phyloP scores from a whole-genome alignment of 2,888 invertebrate genomes.

The Pseudococcus viburni region DNA sequence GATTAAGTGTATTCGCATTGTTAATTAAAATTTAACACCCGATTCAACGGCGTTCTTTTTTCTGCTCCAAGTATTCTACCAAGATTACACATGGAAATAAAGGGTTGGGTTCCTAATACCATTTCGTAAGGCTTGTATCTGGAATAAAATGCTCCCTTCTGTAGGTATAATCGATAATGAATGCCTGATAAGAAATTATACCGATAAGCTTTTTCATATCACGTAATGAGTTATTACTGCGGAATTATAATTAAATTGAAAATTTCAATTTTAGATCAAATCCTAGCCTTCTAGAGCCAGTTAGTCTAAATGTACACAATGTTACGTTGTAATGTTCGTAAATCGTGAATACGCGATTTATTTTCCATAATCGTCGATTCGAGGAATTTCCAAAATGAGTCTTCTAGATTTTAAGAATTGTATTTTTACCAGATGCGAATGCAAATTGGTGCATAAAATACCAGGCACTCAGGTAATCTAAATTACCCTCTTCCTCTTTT shows the following conservation, averaged over 20 bases:
- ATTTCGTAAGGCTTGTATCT: background rate
- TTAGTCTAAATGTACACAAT: too few relatives aligned
- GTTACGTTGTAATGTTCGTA: too few relatives aligned
- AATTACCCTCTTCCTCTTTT: background rate
- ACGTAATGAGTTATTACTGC: background rate
- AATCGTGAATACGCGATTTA: background rate
- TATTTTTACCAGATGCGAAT: background rate
- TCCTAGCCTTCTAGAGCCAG: too few relatives aligned
- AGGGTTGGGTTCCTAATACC: background rate
- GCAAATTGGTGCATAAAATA: background rate
- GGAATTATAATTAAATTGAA: background rate
- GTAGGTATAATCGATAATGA: background rate
- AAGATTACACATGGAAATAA: background rate
- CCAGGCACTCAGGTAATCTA: background rate
- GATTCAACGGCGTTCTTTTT: constrained; percentile 15
- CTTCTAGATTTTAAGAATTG: background rate
- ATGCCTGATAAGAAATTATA: background rate
- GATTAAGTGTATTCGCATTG: constrained; percentile 35
- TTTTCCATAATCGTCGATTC: background rate
- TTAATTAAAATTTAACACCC: constrained; percentile 54
- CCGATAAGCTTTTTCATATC: background rate
- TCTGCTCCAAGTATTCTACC: background rate
- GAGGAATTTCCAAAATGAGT: background rate
- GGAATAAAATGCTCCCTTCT: background rate
- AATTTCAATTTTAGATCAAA: background rate